phyloP scores from a whole-genome alignment of 2,888 invertebrate genomes.

The Drosophila rellima region DNA sequence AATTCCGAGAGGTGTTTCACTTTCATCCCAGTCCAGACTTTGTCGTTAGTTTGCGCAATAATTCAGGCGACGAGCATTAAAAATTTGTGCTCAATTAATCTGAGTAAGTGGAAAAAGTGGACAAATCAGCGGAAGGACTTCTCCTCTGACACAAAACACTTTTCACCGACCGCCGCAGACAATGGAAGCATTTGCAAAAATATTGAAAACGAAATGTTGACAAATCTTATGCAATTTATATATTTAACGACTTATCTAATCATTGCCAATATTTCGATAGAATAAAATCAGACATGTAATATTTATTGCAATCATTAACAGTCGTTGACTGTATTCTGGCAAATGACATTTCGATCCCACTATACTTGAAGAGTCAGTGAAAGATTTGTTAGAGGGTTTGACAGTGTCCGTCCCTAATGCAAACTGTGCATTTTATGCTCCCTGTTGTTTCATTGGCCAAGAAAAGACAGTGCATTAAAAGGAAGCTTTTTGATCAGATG shows the following conservation, averaged over 20 bases:
- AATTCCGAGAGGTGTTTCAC: constrained; percentile 35
- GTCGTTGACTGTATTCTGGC: not conserved
- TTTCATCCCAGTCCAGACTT: constrained; percentile 19
- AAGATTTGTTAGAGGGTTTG: not conserved
- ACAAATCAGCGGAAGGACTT: constrained; percentile 27
- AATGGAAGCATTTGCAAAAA: not conserved
- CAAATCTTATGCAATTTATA: not conserved
- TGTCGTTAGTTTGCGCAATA: constrained; percentile 25
- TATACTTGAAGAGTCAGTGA: not conserved
- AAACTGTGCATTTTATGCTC: constrained; percentile 19
- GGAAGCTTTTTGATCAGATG: constrained; percentile 1
- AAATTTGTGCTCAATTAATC: constrained; percentile 64
- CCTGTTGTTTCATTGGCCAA: constrained; percentile 15
- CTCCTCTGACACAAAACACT: constrained; percentile 5
- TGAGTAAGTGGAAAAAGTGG: constrained; percentile 37
- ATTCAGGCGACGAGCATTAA: constrained; percentile 38
- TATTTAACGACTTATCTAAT: not conserved
- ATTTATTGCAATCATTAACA: not conserved
- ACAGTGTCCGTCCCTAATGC: constrained; percentile 4
- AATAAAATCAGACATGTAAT: not conserved
- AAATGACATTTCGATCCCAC: constrained; percentile 4
- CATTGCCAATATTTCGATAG: not conserved
- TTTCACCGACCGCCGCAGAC: not conserved
- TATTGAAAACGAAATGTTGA: not conserved
- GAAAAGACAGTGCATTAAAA: constrained; percentile 7